Evolutionary conservation across 2,113 vertebrate genomes (phyloP).

Genomic region (Mola mola): DNA sequence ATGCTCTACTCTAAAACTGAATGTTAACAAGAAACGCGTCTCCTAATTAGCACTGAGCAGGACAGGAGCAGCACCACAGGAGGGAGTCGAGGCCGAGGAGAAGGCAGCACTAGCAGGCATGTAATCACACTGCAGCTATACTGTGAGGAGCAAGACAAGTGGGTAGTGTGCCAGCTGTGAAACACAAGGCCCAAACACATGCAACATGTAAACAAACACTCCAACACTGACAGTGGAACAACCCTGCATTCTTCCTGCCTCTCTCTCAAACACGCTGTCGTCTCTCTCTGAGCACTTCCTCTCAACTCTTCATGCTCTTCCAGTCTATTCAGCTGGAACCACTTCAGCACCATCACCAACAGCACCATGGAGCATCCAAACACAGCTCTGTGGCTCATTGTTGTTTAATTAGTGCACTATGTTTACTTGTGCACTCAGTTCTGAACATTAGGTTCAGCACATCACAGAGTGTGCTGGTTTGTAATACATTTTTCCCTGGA

Average conservation of each 20-base stretch:
- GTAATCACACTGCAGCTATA: slow-evolving; percentile 64
- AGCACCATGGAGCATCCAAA: slow-evolving; percentile 37
- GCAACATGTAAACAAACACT: slow-evolving; percentile 75
- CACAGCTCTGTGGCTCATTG: slow-evolving; percentile 41
- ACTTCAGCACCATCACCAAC: slow-evolving; percentile 41
- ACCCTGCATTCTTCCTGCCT: slow-evolving; percentile 25
- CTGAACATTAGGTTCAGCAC: neutral
- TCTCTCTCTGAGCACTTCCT: slow-evolving; percentile 45
- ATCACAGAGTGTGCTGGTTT: too few relatives aligned
- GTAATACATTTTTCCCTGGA: too few relatives aligned
- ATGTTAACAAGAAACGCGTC: slow-evolving; percentile 82
- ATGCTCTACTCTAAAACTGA: slow-evolving; percentile 81
- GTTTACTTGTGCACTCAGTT: slow-evolving; percentile 40
- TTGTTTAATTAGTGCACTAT: slow-evolving; percentile 28
- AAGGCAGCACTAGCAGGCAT: slow-evolving; percentile 66
- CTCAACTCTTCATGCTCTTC: slow-evolving; percentile 32
- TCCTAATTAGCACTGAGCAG: slow-evolving; percentile 81
- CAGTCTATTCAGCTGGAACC: slow-evolving; percentile 55
- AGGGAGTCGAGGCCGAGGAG: slow-evolving; percentile 60
- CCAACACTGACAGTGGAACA: slow-evolving; percentile 46
- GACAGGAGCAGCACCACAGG: slow-evolving; percentile 63
- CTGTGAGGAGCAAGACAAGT: slow-evolving; percentile 61
- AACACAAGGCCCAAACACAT: slow-evolving; percentile 64
- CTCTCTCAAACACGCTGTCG: slow-evolving; percentile 1
- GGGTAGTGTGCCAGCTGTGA: slow-evolving; percentile 68